Conservation (phyloP, 2,797 vertebrate species). For the Ctenopoma kingsleyae region DNA sequence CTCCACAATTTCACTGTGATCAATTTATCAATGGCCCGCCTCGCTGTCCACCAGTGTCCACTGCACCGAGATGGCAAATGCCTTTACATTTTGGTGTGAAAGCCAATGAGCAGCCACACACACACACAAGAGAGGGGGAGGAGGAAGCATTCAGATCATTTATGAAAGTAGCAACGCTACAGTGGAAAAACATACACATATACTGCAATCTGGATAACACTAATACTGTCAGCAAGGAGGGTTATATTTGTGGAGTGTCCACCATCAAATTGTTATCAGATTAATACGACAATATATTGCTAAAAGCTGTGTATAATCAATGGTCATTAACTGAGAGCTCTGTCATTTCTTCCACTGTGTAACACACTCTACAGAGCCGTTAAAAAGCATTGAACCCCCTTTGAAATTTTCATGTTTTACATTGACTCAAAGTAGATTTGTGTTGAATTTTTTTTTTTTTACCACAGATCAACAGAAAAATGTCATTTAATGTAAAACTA, state of each 20-base stretch:
- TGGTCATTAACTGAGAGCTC: not conserved
- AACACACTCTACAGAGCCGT: not conserved
- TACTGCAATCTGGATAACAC: not conserved
- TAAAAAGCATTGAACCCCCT: not conserved
- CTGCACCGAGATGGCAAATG: slow-evolving; percentile 53
- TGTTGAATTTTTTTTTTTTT: not conserved
- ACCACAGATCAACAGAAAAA: not conserved
- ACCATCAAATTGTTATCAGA: no score
- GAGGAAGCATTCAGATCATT: not conserved
- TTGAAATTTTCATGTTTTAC: not conserved
- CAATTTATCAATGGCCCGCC: slow-evolving; percentile 79
- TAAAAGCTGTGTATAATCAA: not conserved
- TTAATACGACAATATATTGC: not conserved
- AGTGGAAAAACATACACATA: not conserved
- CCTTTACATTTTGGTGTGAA: slow-evolving; percentile 32
- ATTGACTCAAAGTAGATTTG: not conserved
- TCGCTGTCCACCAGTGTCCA: slow-evolving; percentile 62
- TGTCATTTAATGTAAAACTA: not conserved
- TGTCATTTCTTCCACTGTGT: no score
- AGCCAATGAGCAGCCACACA: not conserved
- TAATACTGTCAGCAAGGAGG: not conserved
- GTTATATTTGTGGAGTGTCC: not conserved
- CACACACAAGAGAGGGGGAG: not conserved
- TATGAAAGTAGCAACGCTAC: not conserved
- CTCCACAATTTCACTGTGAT: slow-evolving; percentile 76